Evolutionary conservation across 2,113 vertebrate species (phyloP).

Genomic region (Peromyscus californicus): DNA sequence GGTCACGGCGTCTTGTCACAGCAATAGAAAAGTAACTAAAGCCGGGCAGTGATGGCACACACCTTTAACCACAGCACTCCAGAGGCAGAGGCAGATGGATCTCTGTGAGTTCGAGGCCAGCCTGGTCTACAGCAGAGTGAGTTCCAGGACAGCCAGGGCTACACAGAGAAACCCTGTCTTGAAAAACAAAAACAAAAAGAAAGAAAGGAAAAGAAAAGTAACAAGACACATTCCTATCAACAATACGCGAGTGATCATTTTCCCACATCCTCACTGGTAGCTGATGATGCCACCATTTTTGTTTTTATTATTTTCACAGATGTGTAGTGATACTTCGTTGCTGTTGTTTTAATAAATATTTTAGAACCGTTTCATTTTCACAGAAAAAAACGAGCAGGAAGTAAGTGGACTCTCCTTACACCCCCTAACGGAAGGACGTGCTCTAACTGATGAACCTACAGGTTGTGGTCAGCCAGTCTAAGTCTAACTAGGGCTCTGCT

Average conservation of each 20-base stretch:
- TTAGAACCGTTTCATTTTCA: neutral
- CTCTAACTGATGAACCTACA: neutral
- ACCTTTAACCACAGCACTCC: too few species aligned
- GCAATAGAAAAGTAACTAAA: too few species aligned
- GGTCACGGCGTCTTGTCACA: too few species aligned
- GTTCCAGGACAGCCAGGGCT: too few species aligned
- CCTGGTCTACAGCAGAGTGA: too few species aligned
- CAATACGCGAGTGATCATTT: neutral
- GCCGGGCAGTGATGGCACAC: too few species aligned
- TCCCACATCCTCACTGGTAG: neutral
- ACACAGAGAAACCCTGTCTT: too few species aligned
- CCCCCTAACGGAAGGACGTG: neutral
- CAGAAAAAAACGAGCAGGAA: neutral
- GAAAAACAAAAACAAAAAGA: too few species aligned
- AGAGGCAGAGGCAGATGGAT: too few species aligned
- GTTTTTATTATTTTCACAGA: constrained; percentile 10
- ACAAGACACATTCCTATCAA: neutral
- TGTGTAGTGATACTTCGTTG: neutral
- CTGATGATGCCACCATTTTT: constrained; percentile 6
- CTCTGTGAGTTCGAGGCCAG: too few species aligned
- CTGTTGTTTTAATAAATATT: neutral
- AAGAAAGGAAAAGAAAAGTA: neutral
- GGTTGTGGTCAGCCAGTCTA: neutral
- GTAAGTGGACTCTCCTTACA: neutral
- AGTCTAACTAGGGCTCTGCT: neutral